Evolutionary conservation across 1,140 invertebrate species (phyloP), one percentile per base, ranked within the genome.

Genomic region (Drosophila pectinifera): DNA sequence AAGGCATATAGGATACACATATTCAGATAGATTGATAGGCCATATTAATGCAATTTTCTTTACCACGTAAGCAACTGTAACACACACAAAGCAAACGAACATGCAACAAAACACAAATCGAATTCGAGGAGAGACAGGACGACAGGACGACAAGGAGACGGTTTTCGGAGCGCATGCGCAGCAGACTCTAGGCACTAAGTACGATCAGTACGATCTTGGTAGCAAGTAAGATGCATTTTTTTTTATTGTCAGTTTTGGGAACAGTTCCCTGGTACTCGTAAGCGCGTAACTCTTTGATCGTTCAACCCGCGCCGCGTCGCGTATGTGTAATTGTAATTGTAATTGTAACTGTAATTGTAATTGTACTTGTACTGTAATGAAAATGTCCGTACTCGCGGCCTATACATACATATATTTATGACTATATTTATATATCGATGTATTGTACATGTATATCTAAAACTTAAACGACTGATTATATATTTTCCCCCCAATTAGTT

Each of bases 391-490:
- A n/a, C 3, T 38, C 36, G 36, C 36, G 36, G 36, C 14, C 5
- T 14, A 38, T 22, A 22, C 49, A 36, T 53, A 31, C 49, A 53
- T 70, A 70, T 70, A 70, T 70, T 69, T 70, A 72, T 69, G 64
- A 69, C 51, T 72, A 70, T 70, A 70, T 72, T 68, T 83, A 77
- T 84, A 78, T 78, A 78, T 82, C 73, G 70, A 72, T 78, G 54
- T 82, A 68, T 58, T 58, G 70, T 77, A 84, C 75, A 77, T 80
- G 73, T 81, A 86, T 78, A 80, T 88, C 80, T 78, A 57, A 62
- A 88, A 85, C 82, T 78, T 85, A 78, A 85, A 88, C 81, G 83
- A 88, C 83, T 88, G 83, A 88, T 88, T 88, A 89, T 89, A 77
- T 88, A 88, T 89, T 88, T 88, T 88, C 48, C 54, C 61, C 69